Evolutionary conservation across 2,113 vertebrate species (phyloP).

Genomic region (Carassius carassius): DNA sequence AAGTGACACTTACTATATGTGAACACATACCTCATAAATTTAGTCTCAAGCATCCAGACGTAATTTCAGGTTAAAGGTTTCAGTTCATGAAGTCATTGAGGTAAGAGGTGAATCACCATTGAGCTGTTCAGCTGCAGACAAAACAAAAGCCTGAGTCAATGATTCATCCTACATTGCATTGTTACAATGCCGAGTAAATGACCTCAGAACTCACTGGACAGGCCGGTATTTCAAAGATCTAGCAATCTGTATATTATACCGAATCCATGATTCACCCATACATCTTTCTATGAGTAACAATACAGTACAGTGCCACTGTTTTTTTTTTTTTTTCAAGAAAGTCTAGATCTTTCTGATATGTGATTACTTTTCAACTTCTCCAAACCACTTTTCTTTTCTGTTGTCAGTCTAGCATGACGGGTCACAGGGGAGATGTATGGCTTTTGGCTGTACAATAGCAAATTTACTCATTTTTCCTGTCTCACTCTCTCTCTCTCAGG

Average conservation of each 20-base stretch:
- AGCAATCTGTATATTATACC: background rate
- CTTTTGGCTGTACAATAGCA: conserved; percentile 72
- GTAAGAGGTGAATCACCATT: conserved; percentile 1
- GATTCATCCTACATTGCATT: background rate
- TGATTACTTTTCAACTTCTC: conserved; percentile 41
- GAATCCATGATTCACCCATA: background rate
- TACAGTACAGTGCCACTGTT: background rate
- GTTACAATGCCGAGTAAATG: background rate
- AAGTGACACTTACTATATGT: background rate
- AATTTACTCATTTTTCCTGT: conserved; percentile 60
- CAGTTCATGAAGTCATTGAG: background rate
- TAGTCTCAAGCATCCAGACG: background rate
- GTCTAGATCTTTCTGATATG: conserved; percentile 30
- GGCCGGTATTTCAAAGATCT: background rate
- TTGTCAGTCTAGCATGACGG: conserved; percentile 60
- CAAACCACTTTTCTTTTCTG: conserved; percentile 50
- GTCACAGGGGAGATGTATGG: conserved; percentile 75
- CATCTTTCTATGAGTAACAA: background rate
- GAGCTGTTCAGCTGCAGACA: background rate
- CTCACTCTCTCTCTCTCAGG: conserved; percentile 40
- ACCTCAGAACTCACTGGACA: background rate
- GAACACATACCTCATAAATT: background rate
- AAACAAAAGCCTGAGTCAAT: background rate
- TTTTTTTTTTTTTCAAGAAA: background rate
- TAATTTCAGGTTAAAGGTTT: background rate